Evolutionary conservation across 2,113 vertebrate genomes (phyloP).

Genomic region (Anguilla rostrata): DNA sequence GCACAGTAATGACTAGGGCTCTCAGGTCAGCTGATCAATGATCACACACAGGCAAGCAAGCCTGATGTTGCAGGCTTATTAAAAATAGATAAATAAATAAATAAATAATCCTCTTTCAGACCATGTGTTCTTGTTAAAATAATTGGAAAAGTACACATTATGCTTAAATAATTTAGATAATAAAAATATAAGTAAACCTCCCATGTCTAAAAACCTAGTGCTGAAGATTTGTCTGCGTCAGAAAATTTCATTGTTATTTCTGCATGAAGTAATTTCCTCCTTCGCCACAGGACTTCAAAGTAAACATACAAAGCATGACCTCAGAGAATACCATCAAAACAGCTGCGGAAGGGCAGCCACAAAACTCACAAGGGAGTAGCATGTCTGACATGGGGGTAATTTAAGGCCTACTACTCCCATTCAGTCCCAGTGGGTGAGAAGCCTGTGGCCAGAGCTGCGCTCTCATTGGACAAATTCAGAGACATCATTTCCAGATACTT

Average conservation of each 20-base stretch:
- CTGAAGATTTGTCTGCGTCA: not conserved
- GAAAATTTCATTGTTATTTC: not conserved
- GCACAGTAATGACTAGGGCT: too few species aligned
- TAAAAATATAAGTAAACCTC: not conserved
- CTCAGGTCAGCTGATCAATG: not conserved
- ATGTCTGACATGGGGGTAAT: slow-evolving; percentile 18
- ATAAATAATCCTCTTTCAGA: not conserved
- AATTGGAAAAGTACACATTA: not conserved
- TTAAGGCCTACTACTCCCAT: slow-evolving; percentile 28
- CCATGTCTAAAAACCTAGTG: not conserved
- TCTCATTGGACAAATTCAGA: not conserved
- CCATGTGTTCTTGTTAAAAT: not conserved
- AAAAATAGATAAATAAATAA: not conserved
- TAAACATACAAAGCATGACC: not conserved
- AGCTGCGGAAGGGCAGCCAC: slow-evolving; percentile 17
- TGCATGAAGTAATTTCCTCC: not conserved
- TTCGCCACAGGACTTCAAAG: not conserved
- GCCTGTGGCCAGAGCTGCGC: not conserved
- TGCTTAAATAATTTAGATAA: not conserved
- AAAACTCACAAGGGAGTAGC: slow-evolving; percentile 15
- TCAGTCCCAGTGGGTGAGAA: slow-evolving; percentile 9
- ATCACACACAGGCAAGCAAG: not conserved
- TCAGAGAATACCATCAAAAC: slow-evolving; percentile 16
- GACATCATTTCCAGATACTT: slow-evolving; percentile 9
- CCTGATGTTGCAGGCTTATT: not conserved